Conservation (phyloP, 1,140 invertebrate species). For the Bombus pyrosoma region DNA sequence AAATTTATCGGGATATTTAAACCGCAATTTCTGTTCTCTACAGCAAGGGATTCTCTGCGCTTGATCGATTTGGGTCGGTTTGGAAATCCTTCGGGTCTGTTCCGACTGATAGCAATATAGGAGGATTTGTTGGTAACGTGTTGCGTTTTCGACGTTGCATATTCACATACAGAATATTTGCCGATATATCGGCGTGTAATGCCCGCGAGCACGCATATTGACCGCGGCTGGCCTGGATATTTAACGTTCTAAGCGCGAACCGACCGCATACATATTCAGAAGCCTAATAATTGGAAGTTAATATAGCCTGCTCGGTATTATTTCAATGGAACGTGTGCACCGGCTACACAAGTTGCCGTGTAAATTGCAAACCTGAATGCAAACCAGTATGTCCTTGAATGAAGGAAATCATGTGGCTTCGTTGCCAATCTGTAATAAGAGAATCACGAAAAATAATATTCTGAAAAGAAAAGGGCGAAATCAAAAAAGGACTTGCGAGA, state of each 20-base stretch:
- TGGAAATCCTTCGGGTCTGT: not conserved
- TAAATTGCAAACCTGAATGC: not conserved
- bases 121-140: constrained; percentile 17
- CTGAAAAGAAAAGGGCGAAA: no score
- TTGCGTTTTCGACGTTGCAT: constrained; percentile 18
- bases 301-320: constrained; percentile 9
- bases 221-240: constrained; percentile 17
- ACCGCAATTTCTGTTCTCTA: not conserved
- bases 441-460: not conserved
- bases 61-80: not conserved
- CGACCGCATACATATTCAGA: constrained; percentile 37
- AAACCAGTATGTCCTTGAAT: not conserved
- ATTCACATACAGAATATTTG: constrained; percentile 35
- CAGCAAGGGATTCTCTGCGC: not conserved
- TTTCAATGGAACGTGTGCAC: not conserved
- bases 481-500: no score
- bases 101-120: not conserved
- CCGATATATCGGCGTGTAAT: constrained; percentile 25
- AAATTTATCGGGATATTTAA: not conserved
- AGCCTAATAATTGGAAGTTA: constrained; percentile 45
- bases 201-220: constrained; percentile 26
- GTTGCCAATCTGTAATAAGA: not conserved
- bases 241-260: constrained; percentile 25
- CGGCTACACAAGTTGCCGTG: not conserved
- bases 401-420: not conserved